These are phyloP conservation scores for Leptinotarsa undecemlineata DNA, from an alignment of 1,140 invertebrate species.

Conservation along the genomic window DNA sequence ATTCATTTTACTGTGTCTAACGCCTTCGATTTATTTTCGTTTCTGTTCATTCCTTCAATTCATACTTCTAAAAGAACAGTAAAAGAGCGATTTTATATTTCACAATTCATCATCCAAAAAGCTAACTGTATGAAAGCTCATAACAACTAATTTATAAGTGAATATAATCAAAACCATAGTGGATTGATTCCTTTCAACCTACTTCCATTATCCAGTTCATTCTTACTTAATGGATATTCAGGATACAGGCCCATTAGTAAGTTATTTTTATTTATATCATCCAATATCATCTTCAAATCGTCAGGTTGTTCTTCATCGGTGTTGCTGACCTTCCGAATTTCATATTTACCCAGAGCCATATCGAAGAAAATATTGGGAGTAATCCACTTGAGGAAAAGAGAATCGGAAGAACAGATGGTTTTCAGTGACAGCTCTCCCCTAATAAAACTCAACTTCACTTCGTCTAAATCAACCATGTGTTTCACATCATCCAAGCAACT, in stretches of 20 bases:
- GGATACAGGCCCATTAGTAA: background rate
- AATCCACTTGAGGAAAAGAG: constrained; percentile 17
- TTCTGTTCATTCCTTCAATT: too few species aligned
- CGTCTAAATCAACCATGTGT: constrained; percentile 9
- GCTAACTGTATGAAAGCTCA: too few species aligned
- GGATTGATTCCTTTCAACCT: constrained; percentile 20
- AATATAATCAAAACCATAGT: constrained; percentile 6
- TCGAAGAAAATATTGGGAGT: constrained; percentile 22
- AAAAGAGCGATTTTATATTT: too few species aligned
- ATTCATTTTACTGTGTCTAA: too few species aligned
- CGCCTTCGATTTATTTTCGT: too few species aligned
- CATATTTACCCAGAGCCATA: constrained; percentile 13
- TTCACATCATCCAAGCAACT: constrained; percentile 19
- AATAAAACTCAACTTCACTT: background rate
- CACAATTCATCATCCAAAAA: too few species aligned
- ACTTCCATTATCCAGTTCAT: background rate
- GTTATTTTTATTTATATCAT: constrained; percentile 1
- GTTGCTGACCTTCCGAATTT: background rate
- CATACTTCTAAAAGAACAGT: too few species aligned
- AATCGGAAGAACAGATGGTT: background rate
- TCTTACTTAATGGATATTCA: background rate
- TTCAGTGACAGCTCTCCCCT: background rate
- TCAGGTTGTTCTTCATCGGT: background rate
- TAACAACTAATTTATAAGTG: too few species aligned
- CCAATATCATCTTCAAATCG: constrained; percentile 17